Evolutionary conservation across 1,140 invertebrate species (phyloP).

Genomic region (Pararge aegeria): DNA sequence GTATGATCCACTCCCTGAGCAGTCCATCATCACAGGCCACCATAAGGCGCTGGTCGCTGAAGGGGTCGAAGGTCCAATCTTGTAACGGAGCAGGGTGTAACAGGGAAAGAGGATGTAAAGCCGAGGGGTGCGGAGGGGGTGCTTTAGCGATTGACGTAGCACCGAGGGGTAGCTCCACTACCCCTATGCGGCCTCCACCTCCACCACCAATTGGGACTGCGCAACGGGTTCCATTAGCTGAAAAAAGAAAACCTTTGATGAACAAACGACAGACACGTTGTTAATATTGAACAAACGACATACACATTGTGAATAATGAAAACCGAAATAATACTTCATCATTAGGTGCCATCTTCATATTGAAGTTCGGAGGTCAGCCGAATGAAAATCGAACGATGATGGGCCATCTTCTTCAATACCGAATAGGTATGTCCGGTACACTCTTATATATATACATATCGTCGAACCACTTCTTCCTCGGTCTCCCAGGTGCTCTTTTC

Average conservation of each 20-base stretch:
- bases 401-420: no score
- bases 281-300: not conserved
- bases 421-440: no score
- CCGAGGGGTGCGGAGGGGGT: constrained; percentile 81
- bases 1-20: constrained; percentile 92
- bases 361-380: no score
- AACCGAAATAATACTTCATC: no score
- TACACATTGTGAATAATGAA: no score
- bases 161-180: constrained; percentile 86
- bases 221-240: constrained; percentile 91
- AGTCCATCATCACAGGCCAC: constrained; percentile 96
- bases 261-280: no score
- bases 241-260: constrained; percentile 17
- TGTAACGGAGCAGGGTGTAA: constrained; percentile 93
- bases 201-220: constrained; percentile 94
- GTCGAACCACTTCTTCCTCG: no score
- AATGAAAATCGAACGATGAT: no score
- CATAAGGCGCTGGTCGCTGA: constrained; percentile 88
- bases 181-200: constrained; percentile 92
- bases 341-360: no score
- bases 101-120: constrained; percentile 91
- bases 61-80: constrained; percentile 97
- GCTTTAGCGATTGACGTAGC: constrained; percentile 84
- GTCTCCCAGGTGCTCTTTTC: no score
- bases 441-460: no score